A percentile compares a stretch with the other conserved stretches of the same genome.
phyloP scores from a whole-genome alignment of 2,888 invertebrate species.

The Sarcophaga caerulescens region DNA sequence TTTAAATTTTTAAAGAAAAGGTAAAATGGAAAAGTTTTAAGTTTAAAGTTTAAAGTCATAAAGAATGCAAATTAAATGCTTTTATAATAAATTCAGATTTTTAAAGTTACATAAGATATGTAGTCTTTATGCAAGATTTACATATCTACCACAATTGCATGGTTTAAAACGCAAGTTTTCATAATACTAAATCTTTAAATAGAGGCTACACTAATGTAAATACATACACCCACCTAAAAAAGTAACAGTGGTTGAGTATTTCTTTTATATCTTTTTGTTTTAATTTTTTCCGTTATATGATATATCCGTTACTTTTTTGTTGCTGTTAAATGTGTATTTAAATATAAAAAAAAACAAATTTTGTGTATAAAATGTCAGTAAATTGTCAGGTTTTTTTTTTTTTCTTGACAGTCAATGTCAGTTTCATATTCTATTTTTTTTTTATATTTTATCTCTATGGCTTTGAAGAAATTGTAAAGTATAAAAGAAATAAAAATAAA shows the following conservation, averaged over 20 bases:
- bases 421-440: constrained; percentile 16
- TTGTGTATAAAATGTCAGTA: constrained; percentile 38
- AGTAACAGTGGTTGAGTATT: no score
- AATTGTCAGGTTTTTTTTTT: constrained; percentile 43
- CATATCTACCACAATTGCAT: no score
- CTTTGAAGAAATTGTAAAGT: neutral
- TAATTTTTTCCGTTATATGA: constrained; percentile 7
- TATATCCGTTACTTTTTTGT: constrained; percentile 5
- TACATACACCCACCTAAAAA: neutral
- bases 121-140: no score
- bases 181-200: no score
- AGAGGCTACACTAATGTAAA: neutral
- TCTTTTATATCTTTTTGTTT: no score
- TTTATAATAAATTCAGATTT: no score
- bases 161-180: no score
- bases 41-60: no score
- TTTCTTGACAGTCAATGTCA: constrained; percentile 42
- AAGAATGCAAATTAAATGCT: no score
- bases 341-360: neutral
- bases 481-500: neutral
- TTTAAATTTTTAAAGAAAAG: no score
- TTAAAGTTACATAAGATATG: no score
- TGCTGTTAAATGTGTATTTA: constrained; percentile 9
- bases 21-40: no score
- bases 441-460: neutral